A percentile compares a stretch with the other conserved stretches of the same genome.
Conservation (phyloP, 2,113 vertebrate genomes). For the Rhea americana region DNA sequence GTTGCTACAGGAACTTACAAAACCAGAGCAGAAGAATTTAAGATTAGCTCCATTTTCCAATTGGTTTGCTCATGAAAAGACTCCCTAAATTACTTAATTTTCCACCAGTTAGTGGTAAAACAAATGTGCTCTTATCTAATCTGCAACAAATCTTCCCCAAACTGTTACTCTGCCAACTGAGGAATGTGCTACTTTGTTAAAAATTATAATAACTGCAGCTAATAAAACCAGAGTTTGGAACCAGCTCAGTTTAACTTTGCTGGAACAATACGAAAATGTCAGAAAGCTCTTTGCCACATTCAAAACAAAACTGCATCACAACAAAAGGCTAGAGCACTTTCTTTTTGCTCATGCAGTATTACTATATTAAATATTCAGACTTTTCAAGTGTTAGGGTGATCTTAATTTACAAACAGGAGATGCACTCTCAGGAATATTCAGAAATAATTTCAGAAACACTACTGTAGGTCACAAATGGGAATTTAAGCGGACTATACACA, state of each 20-base stretch:
- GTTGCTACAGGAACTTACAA: not conserved
- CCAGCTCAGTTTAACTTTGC: conserved; percentile 51
- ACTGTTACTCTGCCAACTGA: conserved; percentile 24
- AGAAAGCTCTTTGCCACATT: not conserved
- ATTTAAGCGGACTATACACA: not conserved
- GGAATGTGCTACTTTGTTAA: conserved; percentile 29
- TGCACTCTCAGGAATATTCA: not conserved
- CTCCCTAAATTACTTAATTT: conserved; percentile 52
- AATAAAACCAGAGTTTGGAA: conserved; percentile 63
- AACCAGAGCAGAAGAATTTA: conserved; percentile 8
- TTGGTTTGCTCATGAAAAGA: not conserved
- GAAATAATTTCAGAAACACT: not conserved
- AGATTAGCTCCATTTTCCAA: conserved; percentile 37
- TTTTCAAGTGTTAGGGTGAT: not conserved
- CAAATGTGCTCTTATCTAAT: conserved; percentile 43
- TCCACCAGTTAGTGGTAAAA: conserved; percentile 48
- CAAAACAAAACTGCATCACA: not conserved
- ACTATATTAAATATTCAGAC: not conserved
- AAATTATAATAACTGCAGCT: conserved; percentile 58
- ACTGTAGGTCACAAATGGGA: not conserved
- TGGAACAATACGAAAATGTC: conserved; percentile 54
- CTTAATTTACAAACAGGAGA: not conserved
- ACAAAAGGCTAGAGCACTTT: not conserved
- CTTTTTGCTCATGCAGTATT: not conserved
- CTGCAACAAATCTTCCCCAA: conserved; percentile 56